phyloP scores from a whole-genome alignment of 2,113 vertebrate genomes.

The Rynchops niger region DNA sequence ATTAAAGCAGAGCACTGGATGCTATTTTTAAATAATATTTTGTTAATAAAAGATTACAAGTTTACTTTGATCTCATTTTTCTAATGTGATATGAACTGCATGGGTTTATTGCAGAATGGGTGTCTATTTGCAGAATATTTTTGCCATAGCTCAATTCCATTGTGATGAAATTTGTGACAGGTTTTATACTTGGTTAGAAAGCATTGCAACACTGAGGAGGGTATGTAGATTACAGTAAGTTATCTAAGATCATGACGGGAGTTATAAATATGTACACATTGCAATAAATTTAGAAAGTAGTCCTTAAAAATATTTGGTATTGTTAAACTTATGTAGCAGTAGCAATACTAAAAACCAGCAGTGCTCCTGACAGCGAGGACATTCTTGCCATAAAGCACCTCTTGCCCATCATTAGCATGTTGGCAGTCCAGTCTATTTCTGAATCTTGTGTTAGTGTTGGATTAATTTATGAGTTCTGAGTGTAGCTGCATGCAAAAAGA shows the following conservation, averaged over 20 bases:
- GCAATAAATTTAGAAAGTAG: background rate
- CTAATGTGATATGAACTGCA: background rate
- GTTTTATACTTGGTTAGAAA: conserved; percentile 21
- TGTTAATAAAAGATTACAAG: conserved; percentile 34
- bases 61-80: conserved; percentile 65
- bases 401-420: background rate
- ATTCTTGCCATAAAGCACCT: background rate
- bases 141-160: conserved; percentile 4
- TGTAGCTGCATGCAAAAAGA: background rate
- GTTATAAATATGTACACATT: background rate
- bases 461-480: conserved; percentile 7
- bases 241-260: background rate
- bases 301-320: conserved; percentile 18
- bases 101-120: background rate
- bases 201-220: background rate
- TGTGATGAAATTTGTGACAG: conserved; percentile 13
- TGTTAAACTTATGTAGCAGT: conserved; percentile 22
- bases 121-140: background rate
- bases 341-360: background rate
- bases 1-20: conserved; percentile 41
- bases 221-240: background rate
- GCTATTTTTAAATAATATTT: conserved; percentile 56
- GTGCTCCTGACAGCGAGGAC: background rate
- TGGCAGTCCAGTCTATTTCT: background rate
- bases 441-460: background rate